phyloP scores from a whole-genome alignment of 2,888 invertebrate genomes.

The Chymomyza caudatula region DNA sequence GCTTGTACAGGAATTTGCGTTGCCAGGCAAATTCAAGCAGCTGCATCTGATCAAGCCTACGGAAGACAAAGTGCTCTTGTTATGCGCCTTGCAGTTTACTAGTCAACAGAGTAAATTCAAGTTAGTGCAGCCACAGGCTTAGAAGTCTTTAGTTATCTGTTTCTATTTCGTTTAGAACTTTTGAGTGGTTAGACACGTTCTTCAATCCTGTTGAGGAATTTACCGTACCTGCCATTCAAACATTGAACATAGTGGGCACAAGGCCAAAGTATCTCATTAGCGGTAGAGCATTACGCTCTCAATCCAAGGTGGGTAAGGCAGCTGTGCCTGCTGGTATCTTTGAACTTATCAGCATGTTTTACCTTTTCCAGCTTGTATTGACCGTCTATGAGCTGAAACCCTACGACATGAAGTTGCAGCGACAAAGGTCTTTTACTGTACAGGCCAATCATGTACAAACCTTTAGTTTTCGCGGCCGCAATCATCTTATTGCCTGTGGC shows the following conservation, averaged over 20 bases:
- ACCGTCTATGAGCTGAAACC: slow-evolving; percentile 56
- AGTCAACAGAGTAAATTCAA: slow-evolving; percentile 52
- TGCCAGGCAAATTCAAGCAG: slow-evolving; percentile 55
- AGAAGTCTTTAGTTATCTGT: not conserved
- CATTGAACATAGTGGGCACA: slow-evolving; percentile 59
- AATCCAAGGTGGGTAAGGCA: slow-evolving; percentile 50
- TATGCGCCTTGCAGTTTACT: slow-evolving; percentile 58
- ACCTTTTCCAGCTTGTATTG: slow-evolving; percentile 56
- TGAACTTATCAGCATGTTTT: not conserved
- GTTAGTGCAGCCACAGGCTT: slow-evolving; percentile 18
- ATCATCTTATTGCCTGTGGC: slow-evolving; percentile 66
- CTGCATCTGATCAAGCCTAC: slow-evolving; percentile 56
- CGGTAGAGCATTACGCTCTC: slow-evolving; percentile 53
- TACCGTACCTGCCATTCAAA: slow-evolving; percentile 56
- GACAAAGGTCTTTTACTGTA: slow-evolving; percentile 62
- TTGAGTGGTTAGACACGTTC: slow-evolving; percentile 71
- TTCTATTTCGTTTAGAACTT: slow-evolving; percentile 51
- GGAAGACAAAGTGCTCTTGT: slow-evolving; percentile 57
- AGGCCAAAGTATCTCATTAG: slow-evolving; percentile 58
- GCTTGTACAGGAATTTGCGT: slow-evolving; percentile 68
- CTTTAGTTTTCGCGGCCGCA: slow-evolving; percentile 59
- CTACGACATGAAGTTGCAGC: slow-evolving; percentile 44
- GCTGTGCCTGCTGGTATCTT: not conserved
- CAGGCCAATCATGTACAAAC: slow-evolving; percentile 51
- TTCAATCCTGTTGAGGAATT: slow-evolving; percentile 71